Evolutionary conservation across 2,113 vertebrate genomes (phyloP), one percentile per base, ranked within the genome.

Genomic region (Sprattus sprattus): DNA sequence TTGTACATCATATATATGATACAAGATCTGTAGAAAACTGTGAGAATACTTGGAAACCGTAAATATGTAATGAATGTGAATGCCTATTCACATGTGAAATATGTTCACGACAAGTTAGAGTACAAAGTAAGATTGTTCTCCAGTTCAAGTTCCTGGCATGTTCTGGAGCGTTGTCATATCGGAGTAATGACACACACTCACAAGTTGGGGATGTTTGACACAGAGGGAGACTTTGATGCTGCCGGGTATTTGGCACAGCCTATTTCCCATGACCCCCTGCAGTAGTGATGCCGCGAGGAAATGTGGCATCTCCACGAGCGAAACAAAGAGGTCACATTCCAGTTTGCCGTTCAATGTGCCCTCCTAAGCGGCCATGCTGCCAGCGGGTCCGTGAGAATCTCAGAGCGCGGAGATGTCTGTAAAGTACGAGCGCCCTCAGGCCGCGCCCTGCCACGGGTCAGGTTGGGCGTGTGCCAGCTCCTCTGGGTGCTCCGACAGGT

Each of bases 251-350:
- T 78, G 71, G 71, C 71, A 39, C 6, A 18, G 28, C 25, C 28
- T 32, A 28, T 39, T 78, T 78, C 71, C 28, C 71, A 32, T 78
- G 71, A 39, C 71, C 71, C 71, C 28, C 71, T 15, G 28, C 6
- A 32, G 71, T 11, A 78, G 25, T 15, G 28, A 32, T 78, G 71
- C 71, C 71, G 15, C 28, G 32, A 39, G 71, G 28, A 39, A 32
- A 0, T 4, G 28, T 32, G 25, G 25, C 25, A 5, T 39, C 71
- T 39, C 28, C 39, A 20, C 28, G 25, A 6, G 28, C 25, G 28
- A 39, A 28, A 78, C 71, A 78, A 78, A 78, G 71, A 32, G 10
- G 28, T 78, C 71, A 78, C 71, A 78, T 78, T 64, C 60, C 60
- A 64, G 7, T 8, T 8, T 1, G 8, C 60, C 18, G 54, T 16